These are phyloP conservation scores for Atopsyche davidsoni DNA, from an alignment of 1,140 invertebrate genomes.

Conservation along the genomic window DNA sequence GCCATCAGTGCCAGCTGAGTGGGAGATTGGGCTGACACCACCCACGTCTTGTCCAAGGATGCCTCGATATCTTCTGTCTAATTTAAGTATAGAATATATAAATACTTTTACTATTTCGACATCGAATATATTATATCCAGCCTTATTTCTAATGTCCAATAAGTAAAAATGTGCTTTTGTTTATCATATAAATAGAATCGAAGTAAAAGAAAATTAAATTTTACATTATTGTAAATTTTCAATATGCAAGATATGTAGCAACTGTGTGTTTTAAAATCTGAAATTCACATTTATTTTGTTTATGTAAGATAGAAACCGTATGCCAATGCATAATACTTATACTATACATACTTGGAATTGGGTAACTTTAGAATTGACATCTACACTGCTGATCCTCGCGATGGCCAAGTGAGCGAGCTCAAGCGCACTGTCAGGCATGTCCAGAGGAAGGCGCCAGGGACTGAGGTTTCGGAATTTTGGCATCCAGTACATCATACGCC, in stretches of 20 bases:
- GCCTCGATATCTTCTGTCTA: conserved; percentile 64
- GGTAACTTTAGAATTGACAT: conserved; percentile 65
- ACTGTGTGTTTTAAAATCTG: too few species aligned
- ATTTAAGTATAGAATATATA: too few species aligned
- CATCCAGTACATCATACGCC: conserved; percentile 97
- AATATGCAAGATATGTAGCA: too few species aligned
- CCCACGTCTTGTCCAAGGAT: conserved; percentile 86
- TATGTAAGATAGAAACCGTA: too few species aligned
- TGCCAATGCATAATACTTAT: conserved; percentile 5
- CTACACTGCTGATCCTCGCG: conserved; percentile 79
- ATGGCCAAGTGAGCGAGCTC: conserved; percentile 85
- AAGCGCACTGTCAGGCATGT: conserved; percentile 64
- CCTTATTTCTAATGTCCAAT: too few species aligned
- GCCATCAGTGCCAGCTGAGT: conserved; percentile 68
- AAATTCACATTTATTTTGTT: too few species aligned
- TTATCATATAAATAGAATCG: too few species aligned
- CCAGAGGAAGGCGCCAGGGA: conserved; percentile 79
- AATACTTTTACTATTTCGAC: too few species aligned
- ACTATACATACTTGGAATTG: conserved; percentile 57
- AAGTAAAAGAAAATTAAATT: too few species aligned
- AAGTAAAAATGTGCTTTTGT: too few species aligned
- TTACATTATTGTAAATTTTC: too few species aligned
- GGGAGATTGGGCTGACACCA: conserved; percentile 82
- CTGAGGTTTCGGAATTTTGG: conserved; percentile 91
- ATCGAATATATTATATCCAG: too few species aligned